Base-by-base conservation (phyloP, 53 echinoderm and acorn worm species). In the Glandiceps talaboti region DNA sequence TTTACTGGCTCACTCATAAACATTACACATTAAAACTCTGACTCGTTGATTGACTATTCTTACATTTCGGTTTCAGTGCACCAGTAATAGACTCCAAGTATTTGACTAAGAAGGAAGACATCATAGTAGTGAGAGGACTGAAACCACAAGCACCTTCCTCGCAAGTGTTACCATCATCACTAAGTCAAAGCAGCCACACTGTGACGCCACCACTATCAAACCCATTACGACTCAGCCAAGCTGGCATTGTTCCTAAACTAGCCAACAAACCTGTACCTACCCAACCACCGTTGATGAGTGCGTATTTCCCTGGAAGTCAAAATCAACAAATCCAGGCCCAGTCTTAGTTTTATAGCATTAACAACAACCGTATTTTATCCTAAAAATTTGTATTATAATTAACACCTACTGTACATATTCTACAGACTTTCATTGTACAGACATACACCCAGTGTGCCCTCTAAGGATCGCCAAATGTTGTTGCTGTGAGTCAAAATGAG, bases 271-370 rank as follows among this genome's bases (percentile, higher is more conserved):
- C 79, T 27, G n/a, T 26, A 12, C 1, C 77, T 30, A 32, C 33
- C 6, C 31, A 45, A 31, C 94, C 94, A 0, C 91, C 94, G 1
- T 83, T 94, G 12, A 89, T 91, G 87, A 94, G 94, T 74, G 89
- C 94, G 28, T 94, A 94, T 82, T 94, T 94, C 32, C 91, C 94
- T 0, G 45, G 83, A 1, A 82, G 87, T 20, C 64, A 45, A 20
- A 45, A 45, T 20, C 64, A 45, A 20, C 64, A 45, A 20, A 45
- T 45, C 6, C 64, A 45, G 64, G 64, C 64, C 6, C 64, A 45
- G 20, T 45, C 64, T 20, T 45, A 45, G 64, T 45, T 6, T 12
- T 20, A 45, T 45, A 45, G 64, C 6, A 45, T 20, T 45, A 45
- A 45, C n/a, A n/a, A n/a, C n/a, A n/a, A n/a, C n/a, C n/a, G n/a